Evolutionary conservation across 2,888 invertebrate species (phyloP).

Genomic region (Dioctria linearis): DNA sequence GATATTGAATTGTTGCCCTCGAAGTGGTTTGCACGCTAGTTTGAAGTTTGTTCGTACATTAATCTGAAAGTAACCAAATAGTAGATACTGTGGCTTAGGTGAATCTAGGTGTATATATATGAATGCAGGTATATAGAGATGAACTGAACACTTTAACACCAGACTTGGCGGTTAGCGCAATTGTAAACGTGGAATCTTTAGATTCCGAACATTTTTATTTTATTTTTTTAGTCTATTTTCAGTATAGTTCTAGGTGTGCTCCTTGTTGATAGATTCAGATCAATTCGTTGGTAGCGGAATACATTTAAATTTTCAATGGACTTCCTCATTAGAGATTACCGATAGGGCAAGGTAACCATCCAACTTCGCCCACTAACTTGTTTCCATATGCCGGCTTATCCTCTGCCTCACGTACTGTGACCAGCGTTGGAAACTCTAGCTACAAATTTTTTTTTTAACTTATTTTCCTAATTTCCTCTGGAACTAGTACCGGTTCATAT

Average conservation of each 20-base stretch:
- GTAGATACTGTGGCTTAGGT: too few species aligned
- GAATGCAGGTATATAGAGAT: not conserved
- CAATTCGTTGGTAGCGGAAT: constrained; percentile 58
- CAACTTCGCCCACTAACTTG: constrained; percentile 56
- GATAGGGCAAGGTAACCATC: constrained; percentile 49
- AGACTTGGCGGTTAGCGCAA: not conserved
- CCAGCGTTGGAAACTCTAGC: not conserved
- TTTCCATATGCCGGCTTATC: constrained; percentile 56
- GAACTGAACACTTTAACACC: not conserved
- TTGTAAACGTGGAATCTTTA: not conserved
- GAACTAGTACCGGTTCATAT: constrained; percentile 58
- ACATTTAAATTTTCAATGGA: constrained; percentile 59
- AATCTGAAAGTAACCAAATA: too few species aligned
- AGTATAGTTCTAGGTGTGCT: constrained; percentile 46
- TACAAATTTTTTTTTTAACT: constrained; percentile 29
- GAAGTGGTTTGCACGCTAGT: not conserved
- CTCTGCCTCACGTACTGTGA: constrained; percentile 30
- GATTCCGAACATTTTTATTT: not conserved
- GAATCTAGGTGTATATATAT: not conserved
- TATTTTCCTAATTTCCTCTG: constrained; percentile 54
- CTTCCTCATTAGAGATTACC: constrained; percentile 58
- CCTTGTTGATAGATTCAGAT: constrained; percentile 56
- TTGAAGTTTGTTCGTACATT: not conserved
- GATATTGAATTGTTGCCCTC: constrained; percentile 25
- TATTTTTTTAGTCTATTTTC: constrained; percentile 14